phyloP scores from a whole-genome alignment of 2,797 vertebrate species.

The Chaenodraco wilsoni region DNA sequence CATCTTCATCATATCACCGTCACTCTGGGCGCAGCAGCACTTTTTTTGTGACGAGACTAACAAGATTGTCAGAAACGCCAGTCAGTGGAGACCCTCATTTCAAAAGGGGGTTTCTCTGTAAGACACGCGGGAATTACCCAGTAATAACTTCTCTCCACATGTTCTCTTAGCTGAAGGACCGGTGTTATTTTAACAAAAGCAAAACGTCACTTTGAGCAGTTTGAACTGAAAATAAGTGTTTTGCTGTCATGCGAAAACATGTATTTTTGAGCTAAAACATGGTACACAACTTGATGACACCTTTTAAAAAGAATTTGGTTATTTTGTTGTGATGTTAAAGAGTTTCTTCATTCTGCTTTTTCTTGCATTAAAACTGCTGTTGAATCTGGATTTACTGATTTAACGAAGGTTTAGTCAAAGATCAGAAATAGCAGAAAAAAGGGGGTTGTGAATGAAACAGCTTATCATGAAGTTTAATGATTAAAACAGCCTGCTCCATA shows the following conservation, averaged over 20 bases:
- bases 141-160: conserved; percentile 49
- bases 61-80: conserved; percentile 38
- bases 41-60: conserved; percentile 44
- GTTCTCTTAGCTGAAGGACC: conserved; percentile 34
- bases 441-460: conserved; percentile 11
- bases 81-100: conserved; percentile 33
- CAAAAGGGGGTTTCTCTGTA: conserved; percentile 49
- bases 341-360: conserved; percentile 15
- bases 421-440: conserved; percentile 20
- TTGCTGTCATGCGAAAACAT: neutral
- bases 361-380: neutral
- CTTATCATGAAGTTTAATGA: conserved; percentile 43
- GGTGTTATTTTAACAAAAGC: conserved; percentile 49
- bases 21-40: conserved; percentile 1
- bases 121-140: conserved; percentile 53
- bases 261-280: conserved; percentile 22
- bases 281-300: conserved; percentile 31
- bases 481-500: conserved; percentile 26
- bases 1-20: conserved; percentile 28
- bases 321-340: conserved; percentile 6
- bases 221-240: conserved; percentile 11
- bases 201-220: conserved; percentile 23
- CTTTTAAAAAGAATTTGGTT: conserved; percentile 4
- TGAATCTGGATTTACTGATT: conserved; percentile 32
- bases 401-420: conserved; percentile 27